Evolutionary conservation across 2,113 vertebrate genomes (phyloP).

Genomic region (Dromiciops gliroides): DNA sequence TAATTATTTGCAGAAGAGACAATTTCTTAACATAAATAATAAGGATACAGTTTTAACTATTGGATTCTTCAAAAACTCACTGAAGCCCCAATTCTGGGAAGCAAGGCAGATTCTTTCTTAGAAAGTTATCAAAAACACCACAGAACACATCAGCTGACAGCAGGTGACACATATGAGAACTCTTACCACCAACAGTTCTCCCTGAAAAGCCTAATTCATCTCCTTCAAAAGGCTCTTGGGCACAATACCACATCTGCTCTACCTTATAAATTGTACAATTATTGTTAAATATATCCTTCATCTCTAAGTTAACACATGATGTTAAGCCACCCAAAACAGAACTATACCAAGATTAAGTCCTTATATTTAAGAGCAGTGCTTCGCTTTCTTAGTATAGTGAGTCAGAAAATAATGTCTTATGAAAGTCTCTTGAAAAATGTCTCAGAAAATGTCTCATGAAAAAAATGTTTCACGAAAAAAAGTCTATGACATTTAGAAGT

Average conservation of each 20-base stretch:
- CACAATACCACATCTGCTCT: neutral
- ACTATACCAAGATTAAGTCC: neutral
- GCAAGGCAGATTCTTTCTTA: neutral
- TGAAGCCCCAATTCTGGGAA: slow-evolving; percentile 17
- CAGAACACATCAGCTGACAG: slow-evolving; percentile 22
- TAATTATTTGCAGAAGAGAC: slow-evolving; percentile 39
- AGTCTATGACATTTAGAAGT: slow-evolving; percentile 14
- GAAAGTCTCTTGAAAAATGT: too few species aligned
- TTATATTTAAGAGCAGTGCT: neutral
- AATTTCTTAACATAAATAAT: slow-evolving; percentile 12
- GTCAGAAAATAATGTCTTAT: neutral
- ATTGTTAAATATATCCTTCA: slow-evolving; percentile 25
- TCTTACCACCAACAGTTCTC: slow-evolving; percentile 2
- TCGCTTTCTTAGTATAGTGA: neutral
- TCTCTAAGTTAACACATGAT: slow-evolving; percentile 9
- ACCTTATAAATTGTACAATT: neutral
- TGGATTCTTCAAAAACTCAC: neutral
- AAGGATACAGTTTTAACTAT: neutral
- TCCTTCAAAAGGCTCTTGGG: slow-evolving; percentile 14
- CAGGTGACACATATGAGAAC: neutral
- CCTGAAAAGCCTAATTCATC: neutral
- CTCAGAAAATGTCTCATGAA: too few species aligned
- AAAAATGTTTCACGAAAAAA: too few species aligned
- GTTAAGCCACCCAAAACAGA: neutral
- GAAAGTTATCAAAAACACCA: slow-evolving; percentile 26